A percentile compares a stretch with the other conserved stretches of the same genome.
Conservation (phyloP, 2,888 invertebrate species). For the Drosophila putrida region DNA sequence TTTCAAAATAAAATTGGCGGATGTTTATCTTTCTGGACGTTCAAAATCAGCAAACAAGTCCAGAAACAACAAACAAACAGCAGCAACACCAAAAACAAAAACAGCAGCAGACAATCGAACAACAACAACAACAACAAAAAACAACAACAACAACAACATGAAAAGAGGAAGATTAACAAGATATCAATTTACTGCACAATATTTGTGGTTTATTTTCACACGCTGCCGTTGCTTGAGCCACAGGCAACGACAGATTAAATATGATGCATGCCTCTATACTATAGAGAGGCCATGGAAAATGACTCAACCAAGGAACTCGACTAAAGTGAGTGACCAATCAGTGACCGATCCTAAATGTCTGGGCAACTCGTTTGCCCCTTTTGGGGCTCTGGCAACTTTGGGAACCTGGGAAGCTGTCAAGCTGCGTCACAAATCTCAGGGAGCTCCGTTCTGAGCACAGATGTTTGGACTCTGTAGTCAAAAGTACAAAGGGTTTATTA, state of each 20-base stretch:
- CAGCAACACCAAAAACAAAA: constrained; percentile 15
- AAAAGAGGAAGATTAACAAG: constrained; percentile 50
- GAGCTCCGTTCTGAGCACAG: constrained; percentile 1
- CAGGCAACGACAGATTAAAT: constrained; percentile 50
- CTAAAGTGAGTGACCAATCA: constrained; percentile 30
- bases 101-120: constrained; percentile 26
- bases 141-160: constrained; percentile 16
- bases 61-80: constrained; percentile 23
- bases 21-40: constrained; percentile 60
- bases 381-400: background rate
- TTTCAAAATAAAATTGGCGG: constrained; percentile 43
- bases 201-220: constrained; percentile 67
- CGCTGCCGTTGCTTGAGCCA: constrained; percentile 42
- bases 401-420: constrained; percentile 12
- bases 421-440: constrained; percentile 40
- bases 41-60: constrained; percentile 43
- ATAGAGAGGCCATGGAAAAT: constrained; percentile 16
- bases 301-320: constrained; percentile 30
- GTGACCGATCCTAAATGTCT: constrained; percentile 19
- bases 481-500: too few relatives aligned
- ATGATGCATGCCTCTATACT: constrained; percentile 47
- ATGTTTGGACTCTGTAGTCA: too few relatives aligned
- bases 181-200: constrained; percentile 61
- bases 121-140: constrained; percentile 27
- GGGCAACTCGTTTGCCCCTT: constrained; percentile 3